Evolutionary conservation across 2,113 vertebrate genomes (phyloP).

Genomic region (Bothrops jararaca): DNA sequence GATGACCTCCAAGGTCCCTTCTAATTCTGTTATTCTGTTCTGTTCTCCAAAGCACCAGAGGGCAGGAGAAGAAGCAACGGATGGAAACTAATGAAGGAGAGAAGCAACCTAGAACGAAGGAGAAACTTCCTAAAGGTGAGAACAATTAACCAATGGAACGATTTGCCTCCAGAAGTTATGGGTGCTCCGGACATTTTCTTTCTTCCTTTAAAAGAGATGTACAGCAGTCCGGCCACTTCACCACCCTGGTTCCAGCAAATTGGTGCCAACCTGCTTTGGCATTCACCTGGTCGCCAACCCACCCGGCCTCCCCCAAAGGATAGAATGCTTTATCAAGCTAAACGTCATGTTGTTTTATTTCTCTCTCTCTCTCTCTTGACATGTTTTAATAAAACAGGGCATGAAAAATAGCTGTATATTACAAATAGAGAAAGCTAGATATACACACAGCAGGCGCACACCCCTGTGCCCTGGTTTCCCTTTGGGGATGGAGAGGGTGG

Average conservation of each 20-base stretch:
- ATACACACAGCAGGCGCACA: neutral
- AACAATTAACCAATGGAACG: neutral
- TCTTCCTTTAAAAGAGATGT: neutral
- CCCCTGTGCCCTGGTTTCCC: slow-evolving; percentile 65
- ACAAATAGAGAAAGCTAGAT: slow-evolving; percentile 77
- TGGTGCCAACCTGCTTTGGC: neutral
- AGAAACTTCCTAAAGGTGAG: neutral
- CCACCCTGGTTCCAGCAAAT: rapidly evolving
- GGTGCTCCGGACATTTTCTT: neutral
- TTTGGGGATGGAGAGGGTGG: slow-evolving; percentile 55
- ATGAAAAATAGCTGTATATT: slow-evolving; percentile 76
- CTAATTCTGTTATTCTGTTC: too few species aligned
- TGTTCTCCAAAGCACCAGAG: too few species aligned
- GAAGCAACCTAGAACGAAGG: too few species aligned
- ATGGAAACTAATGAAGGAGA: too few species aligned
- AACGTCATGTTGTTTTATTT: slow-evolving; percentile 72
- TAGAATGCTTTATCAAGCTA: slow-evolving; percentile 76
- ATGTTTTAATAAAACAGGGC: slow-evolving; percentile 86
- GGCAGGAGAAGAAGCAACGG: neutral
- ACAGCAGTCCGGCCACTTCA: too few species aligned
- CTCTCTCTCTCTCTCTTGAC: slow-evolving; percentile 59
- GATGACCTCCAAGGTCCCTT: too few species aligned
- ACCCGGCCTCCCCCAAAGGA: slow-evolving; percentile 30
- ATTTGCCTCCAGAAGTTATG: neutral
- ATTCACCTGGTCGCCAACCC: neutral